Evolutionary conservation across 2,113 vertebrate species (phyloP).

Genomic region (Calidris pygmaea): DNA sequence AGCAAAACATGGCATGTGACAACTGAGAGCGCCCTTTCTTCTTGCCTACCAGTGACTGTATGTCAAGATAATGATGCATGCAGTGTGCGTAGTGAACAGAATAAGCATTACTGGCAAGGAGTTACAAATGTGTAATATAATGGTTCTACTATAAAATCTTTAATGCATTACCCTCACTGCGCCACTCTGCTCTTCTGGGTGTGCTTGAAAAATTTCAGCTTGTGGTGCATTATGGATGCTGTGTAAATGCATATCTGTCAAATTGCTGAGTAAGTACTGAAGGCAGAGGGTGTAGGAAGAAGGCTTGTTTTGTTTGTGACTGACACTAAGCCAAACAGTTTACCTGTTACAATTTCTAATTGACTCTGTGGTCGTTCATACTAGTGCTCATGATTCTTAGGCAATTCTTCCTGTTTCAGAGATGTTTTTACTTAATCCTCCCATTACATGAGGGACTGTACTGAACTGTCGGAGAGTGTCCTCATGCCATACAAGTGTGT

Average conservation of each 20-base stretch:
- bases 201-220: background rate
- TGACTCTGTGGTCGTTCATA: background rate
- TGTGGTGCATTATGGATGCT: background rate
- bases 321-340: background rate
- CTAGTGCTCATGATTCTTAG: background rate
- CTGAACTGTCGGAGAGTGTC: background rate
- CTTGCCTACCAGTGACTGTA: background rate
- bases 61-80: background rate
- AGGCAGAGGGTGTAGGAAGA: background rate
- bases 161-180: background rate
- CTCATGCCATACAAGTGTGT: rapidly evolving
- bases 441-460: rapidly evolving
- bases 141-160: background rate
- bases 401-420: background rate
- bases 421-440: background rate
- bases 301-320: background rate
- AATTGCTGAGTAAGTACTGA: background rate
- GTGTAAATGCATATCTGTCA: background rate
- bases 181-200: background rate
- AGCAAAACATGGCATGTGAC: background rate
- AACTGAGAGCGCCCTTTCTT: background rate
- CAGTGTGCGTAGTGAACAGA: background rate
- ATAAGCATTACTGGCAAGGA: background rate
- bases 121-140: background rate
- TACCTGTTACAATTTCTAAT: background rate